Conservation (phyloP, 2,797 vertebrate species). For the Chiloscyllium punctatum region DNA sequence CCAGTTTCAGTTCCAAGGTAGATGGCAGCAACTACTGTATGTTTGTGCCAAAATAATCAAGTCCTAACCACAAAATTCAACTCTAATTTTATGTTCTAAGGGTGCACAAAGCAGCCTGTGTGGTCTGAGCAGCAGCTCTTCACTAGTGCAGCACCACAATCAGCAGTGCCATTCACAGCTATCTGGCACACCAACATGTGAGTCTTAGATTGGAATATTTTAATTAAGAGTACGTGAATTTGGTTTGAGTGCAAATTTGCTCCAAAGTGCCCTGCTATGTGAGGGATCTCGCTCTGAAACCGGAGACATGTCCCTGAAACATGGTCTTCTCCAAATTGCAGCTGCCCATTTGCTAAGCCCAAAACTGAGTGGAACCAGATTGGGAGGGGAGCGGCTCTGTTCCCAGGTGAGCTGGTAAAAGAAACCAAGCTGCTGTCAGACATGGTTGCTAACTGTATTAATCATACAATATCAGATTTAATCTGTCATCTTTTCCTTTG, state of each 20-base stretch:
- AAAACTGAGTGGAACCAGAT: no score
- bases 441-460: not conserved
- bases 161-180: slow-evolving; percentile 16
- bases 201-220: not conserved
- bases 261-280: not conserved
- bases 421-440: no score
- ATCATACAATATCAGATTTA: no score
- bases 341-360: not conserved
- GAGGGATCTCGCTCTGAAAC: not conserved
- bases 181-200: slow-evolving; percentile 12
- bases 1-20: slow-evolving; percentile 28
- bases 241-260: slow-evolving; percentile 14
- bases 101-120: slow-evolving; percentile 24
- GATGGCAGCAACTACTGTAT: slow-evolving; percentile 33
- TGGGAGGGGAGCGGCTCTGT: no score
- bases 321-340: not conserved
- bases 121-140: slow-evolving; percentile 24
- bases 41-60: slow-evolving; percentile 33
- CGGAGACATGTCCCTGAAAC: not conserved
- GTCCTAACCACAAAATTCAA: slow-evolving; percentile 25
- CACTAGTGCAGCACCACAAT: slow-evolving; percentile 12
- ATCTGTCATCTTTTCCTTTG: not conserved
- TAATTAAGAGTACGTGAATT: not conserved
- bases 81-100: slow-evolving; percentile 33
- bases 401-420: not conserved